A percentile compares a stretch with the other conserved stretches of the same genome.
phyloP scores from a whole-genome alignment of 2,797 vertebrate genomes.

The Leucoraja ocellata region DNA sequence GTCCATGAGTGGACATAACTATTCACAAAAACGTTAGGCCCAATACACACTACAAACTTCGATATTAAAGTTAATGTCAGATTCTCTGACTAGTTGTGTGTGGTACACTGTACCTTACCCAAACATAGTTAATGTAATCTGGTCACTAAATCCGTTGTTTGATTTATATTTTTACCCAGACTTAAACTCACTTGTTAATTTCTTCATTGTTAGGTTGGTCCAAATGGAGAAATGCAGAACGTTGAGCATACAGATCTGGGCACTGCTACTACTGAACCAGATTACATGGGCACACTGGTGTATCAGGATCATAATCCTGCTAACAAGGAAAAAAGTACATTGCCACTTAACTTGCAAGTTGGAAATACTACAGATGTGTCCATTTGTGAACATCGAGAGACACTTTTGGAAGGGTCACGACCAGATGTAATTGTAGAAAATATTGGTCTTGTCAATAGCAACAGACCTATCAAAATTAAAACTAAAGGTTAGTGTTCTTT shows the following conservation, averaged over 20 bases:
- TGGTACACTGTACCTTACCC: not conserved
- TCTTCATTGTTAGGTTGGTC: conserved; percentile 17
- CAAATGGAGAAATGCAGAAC: conserved; percentile 32
- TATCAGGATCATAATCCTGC: not conserved
- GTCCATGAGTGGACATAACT: not conserved
- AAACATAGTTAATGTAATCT: no score
- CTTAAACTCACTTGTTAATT: not conserved
- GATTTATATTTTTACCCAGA: not conserved
- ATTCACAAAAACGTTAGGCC: not conserved
- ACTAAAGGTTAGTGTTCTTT: conserved; percentile 19
- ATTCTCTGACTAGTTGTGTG: not conserved
- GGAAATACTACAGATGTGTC: not conserved
- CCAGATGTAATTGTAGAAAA: not conserved
- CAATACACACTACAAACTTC: not conserved
- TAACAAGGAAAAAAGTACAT: not conserved
- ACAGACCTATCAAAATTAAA: not conserved
- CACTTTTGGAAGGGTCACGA: not conserved
- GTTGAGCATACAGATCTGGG: conserved; percentile 7
- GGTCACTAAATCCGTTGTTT: not conserved
- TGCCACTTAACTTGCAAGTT: not conserved
- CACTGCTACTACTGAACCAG: not conserved
- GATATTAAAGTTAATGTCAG: not conserved
- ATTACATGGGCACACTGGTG: not conserved
- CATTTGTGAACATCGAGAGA: not conserved
- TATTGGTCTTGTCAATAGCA: not conserved